Evolutionary conservation across 2,888 invertebrate genomes (phyloP), one percentile per base, ranked within the genome.

Genomic region (Endomychus coccineus): DNA sequence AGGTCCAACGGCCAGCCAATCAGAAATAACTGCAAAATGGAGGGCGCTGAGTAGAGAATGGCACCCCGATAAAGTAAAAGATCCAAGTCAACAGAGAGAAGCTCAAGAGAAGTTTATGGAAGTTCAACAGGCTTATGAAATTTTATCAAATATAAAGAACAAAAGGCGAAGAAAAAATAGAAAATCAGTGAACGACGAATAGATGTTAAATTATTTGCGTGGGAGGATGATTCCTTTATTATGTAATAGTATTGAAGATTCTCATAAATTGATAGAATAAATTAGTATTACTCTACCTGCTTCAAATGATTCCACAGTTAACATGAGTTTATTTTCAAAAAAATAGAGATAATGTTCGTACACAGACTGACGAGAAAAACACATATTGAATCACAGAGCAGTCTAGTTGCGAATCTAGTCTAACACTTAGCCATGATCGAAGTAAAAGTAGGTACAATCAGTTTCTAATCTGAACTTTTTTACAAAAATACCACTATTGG

Each of bases 51-150:
- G 90, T 0, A 77, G 84, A 17, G 83, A 88, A 57, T 79, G 83
- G 67, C 95, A 96, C 65, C 95, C 95, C 0, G 95, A 96, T 58
- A 90, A 89, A 62, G 83, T 84, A 3, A 86, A 86, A 57, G 84
- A 88, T 43, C 70, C 71, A 0, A 74, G 73, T 2, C 66, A 71
- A 1, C 73, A 75, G 38, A 77, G 85, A 24, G 72, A 67, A 2
- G 91, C 90, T 0, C 87, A 92, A 57, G 83, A 87, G 47, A 79
- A 75, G 34, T 95, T 95, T 62, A 87, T 94, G 74, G 89, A 92
- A 55, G 87, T 94, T 43, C 91, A 92, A 55, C 83, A 88, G 58
- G 91, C 95, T 0, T 95, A 92, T 60, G 91, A 88, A 58, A 81
- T 86, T 25, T 69, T 94, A 1, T 89, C 88, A 5, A 86, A 80